phyloP scores from a whole-genome alignment of 2,888 invertebrate genomes.

The Mesopsocus fuscifrons region DNA sequence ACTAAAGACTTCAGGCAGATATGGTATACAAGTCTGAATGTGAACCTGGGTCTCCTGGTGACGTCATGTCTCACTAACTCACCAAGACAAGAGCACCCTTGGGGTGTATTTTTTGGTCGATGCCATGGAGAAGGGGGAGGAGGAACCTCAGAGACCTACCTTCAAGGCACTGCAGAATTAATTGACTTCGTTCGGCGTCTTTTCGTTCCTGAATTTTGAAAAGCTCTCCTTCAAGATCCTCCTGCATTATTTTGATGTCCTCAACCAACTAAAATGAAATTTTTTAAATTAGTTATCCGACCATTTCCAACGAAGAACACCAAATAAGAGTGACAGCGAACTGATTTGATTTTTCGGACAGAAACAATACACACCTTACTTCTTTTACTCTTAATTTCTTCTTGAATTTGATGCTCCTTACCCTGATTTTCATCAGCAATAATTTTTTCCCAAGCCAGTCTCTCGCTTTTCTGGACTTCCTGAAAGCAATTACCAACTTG shows the following conservation, averaged over 20 bases:
- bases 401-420: no score
- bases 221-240: conserved; percentile 43
- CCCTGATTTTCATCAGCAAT: conserved; percentile 40
- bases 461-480: conserved; percentile 32
- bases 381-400: no score
- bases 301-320: no score
- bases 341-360: no score
- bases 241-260: conserved; percentile 39
- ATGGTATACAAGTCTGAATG: conserved; percentile 21
- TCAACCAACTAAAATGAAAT: conserved; percentile 27
- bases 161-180: conserved; percentile 39
- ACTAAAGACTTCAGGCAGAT: background rate
- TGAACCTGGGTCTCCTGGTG: no score
- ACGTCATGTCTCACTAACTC: no score
- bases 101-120: no score
- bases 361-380: no score
- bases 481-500: conserved; percentile 24
- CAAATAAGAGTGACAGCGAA: no score
- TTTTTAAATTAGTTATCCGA: conserved; percentile 11
- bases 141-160: no score
- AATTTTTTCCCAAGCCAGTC: conserved; percentile 38
- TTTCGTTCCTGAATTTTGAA: conserved; percentile 45
- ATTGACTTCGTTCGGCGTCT: conserved; percentile 37
- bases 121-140: no score
- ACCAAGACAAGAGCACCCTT: no score